Conservation (phyloP, 2,113 vertebrate genomes). For the Eidolon helvum region DNA sequence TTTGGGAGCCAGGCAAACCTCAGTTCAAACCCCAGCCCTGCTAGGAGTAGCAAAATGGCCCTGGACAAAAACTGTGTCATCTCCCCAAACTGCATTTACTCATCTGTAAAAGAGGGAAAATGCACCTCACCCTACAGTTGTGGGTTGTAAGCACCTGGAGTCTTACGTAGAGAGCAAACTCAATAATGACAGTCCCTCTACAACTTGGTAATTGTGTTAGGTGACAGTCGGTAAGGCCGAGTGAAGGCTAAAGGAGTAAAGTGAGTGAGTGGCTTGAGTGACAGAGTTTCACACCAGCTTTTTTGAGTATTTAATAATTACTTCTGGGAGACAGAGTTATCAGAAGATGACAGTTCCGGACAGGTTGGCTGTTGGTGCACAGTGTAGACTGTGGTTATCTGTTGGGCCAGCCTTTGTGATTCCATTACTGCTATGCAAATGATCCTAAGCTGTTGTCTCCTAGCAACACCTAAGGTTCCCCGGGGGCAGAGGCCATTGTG, state of each 20-base stretch:
- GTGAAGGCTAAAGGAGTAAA: background rate
- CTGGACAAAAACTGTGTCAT: background rate
- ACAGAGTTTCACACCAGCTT: background rate
- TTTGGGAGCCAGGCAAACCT: background rate
- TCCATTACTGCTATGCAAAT: background rate
- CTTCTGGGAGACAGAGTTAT: background rate
- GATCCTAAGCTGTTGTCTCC: background rate
- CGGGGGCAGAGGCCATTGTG: background rate
- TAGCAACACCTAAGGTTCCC: background rate
- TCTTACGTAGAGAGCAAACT: background rate
- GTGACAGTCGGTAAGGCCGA: background rate
- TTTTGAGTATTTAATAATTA: background rate
- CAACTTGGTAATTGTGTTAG: background rate
- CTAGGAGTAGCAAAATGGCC: background rate
- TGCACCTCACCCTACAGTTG: background rate
- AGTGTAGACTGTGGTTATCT: background rate
- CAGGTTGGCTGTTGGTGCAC: background rate
- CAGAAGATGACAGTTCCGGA: background rate
- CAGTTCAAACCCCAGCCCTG: background rate
- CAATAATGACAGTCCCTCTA: background rate
- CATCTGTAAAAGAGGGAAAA: background rate
- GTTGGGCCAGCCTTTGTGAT: background rate
- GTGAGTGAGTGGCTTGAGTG: background rate
- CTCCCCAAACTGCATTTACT: background rate
- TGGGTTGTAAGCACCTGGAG: background rate